These are phyloP conservation scores for Aradophagus sp. DNA, from an alignment of 1,140 invertebrate genomes.

Conservation along the genomic window DNA sequence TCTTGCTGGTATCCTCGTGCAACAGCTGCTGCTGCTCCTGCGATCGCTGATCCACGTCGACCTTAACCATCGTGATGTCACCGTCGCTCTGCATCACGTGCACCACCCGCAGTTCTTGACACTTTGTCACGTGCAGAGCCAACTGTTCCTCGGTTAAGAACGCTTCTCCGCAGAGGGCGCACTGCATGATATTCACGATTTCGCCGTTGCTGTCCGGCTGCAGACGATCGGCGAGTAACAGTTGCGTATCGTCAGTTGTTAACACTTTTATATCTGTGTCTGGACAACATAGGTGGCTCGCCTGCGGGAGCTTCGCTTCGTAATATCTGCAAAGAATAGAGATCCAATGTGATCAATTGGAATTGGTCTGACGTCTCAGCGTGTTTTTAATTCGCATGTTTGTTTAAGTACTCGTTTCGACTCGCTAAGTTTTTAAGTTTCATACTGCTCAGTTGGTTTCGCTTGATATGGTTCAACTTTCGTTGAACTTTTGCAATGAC, in stretches of 20 bases:
- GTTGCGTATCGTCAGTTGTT: conserved; percentile 54
- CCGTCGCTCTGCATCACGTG: conserved; percentile 4
- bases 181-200: conserved; percentile 58
- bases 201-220: conserved; percentile 48
- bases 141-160: conserved; percentile 71
- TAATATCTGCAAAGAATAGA: conserved; percentile 74
- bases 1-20: conserved; percentile 52
- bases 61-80: conserved; percentile 1
- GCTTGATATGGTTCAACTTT: background rate
- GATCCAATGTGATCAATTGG: conserved; percentile 66
- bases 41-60: background rate
- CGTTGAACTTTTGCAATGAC: too few relatives aligned
- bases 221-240: conserved; percentile 55
- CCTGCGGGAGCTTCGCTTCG: conserved; percentile 63
- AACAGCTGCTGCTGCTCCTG: conserved; percentile 65
- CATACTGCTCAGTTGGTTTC: background rate
- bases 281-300: conserved; percentile 54
- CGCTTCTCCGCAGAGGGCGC: conserved; percentile 66
- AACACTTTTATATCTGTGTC: conserved; percentile 61
- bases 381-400: conserved; percentile 6
- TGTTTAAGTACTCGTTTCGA: conserved; percentile 5
- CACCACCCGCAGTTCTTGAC: conserved; percentile 21
- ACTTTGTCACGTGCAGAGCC: conserved; percentile 48
- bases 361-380: conserved; percentile 16
- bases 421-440: conserved; percentile 1